Base-by-base conservation (phyloP, 2,113 vertebrate species). In the Cynopterus brachyotis region DNA sequence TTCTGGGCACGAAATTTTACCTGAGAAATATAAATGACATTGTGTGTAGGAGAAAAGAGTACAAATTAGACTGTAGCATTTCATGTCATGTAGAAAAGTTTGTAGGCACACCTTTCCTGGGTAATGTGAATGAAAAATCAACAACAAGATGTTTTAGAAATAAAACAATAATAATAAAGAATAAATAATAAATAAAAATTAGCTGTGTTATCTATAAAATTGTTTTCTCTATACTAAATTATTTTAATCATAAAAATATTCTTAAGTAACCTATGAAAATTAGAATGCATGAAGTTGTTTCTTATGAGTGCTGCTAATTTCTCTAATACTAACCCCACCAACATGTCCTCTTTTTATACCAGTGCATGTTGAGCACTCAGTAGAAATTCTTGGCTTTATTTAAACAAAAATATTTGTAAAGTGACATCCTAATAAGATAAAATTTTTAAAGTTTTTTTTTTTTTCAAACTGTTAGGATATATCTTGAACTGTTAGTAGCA, bases 341-440 rank as follows among this genome's bases (percentile, higher is more conserved):
- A 92, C 85, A 0, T 0, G 10, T 32, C 85, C 90, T 90, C 0
- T 85, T 37, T 4, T 57, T 90, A 73, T 50, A 85, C 15, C 17
- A 83, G 20, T 32, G 32, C 37, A n/a, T 75, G 2, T 1, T 66
- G 4, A 88, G 88, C 26, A 4, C 5, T 3, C 30, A 57, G 6
- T 53, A 76, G 20, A 32, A 93, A 94, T 96, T 73, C n/a, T 40
- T 91, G 28, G 3, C 0, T 67, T 83, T 22, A 37, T 70, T 37
- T 82, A 24, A 94, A 80, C 20, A 28, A 66, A 96, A 89, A 37
- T 69, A 94, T 35, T 96, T 91, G 24, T 9, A 95, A 42, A 3
- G 0, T 72, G 8, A 91, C 5, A 76, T 84, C 17, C 62, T 32
- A 94, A 1, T 47, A 69, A 47, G 5, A 42, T 57, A 93, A 93